Percentiles rank a stretch among this genome's conserved stretches.
Evolutionary conservation across 64 coral and sea anemone species (phyloP).

Genomic region (Montipora efflorescens): DNA sequence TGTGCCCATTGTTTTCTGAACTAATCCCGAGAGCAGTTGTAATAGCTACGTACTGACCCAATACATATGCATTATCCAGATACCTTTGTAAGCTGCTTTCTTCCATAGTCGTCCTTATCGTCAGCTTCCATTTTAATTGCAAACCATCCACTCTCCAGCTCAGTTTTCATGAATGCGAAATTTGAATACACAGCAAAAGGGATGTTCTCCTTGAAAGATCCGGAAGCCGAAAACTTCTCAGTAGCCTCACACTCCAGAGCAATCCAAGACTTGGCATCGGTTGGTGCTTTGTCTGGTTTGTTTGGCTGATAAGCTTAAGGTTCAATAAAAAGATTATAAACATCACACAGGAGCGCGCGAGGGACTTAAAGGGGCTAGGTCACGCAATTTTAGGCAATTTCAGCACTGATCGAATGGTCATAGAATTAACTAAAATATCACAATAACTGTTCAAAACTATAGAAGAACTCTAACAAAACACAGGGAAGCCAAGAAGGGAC

Average conservation of each 20-base stretch:
- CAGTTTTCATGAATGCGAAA: constrained; percentile 75
- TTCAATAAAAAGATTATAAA: background rate
- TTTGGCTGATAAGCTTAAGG: constrained; percentile 70
- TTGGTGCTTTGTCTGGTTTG: constrained; percentile 70
- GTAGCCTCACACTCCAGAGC: constrained; percentile 71
- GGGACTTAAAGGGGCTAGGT: too few species aligned
- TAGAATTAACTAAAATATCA: too few species aligned
- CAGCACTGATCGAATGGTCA: too few species aligned
- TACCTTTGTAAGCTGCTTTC: constrained; percentile 88
- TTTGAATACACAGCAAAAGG: constrained; percentile 61
- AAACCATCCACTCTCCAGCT: constrained; percentile 86
- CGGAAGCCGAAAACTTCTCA: constrained; percentile 80
- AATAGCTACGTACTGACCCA: too few species aligned
- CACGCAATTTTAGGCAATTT: too few species aligned
- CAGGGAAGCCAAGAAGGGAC: too few species aligned
- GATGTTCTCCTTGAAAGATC: constrained; percentile 27
- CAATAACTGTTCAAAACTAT: too few species aligned
- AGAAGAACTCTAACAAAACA: too few species aligned
- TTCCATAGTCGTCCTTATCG: constrained; percentile 63
- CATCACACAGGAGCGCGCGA: too few species aligned
- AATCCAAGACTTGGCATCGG: constrained; percentile 68
- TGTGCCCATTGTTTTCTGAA: too few species aligned
- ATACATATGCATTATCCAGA: background rate
- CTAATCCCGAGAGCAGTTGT: too few species aligned
- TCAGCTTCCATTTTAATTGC: constrained; percentile 68